These are phyloP conservation scores for Tiliacea aurago DNA, from an alignment of 2,888 invertebrate species.

Conservation along the genomic window DNA sequence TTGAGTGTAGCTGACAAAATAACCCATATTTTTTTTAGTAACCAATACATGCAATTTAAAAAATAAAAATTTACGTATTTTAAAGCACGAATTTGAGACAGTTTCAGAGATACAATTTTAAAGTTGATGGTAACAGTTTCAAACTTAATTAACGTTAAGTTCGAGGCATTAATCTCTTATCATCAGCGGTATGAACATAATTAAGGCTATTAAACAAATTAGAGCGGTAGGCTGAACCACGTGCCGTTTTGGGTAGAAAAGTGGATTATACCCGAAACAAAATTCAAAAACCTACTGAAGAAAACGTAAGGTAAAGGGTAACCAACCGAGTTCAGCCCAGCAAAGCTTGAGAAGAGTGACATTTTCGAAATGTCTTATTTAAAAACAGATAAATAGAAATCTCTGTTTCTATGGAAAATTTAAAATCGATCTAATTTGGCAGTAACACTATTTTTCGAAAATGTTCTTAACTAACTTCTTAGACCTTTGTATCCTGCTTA, in stretches of 20 bases:
- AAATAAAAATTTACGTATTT: background rate
- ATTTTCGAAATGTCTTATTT: no score
- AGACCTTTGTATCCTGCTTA: no score
- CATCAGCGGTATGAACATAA: slow-evolving; percentile 50
- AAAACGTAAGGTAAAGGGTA: background rate
- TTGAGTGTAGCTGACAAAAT: no score
- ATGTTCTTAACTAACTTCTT: no score
- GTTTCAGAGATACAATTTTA: background rate
- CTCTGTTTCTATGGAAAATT: no score
- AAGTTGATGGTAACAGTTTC: slow-evolving; percentile 35
- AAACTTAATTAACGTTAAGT: slow-evolving; percentile 53
- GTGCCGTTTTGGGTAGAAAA: slow-evolving; percentile 8
- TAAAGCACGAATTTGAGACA: background rate
- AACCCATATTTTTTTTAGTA: background rate
- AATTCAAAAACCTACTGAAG: background rate
- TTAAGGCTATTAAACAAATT: slow-evolving; percentile 44
- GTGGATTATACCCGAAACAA: background rate
- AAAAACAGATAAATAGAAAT: no score
- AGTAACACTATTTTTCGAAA: no score
- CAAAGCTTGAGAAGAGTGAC: no score
- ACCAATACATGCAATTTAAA: no score
- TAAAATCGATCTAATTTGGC: no score
- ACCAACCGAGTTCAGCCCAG: no score
- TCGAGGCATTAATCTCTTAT: slow-evolving; percentile 45
- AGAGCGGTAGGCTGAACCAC: slow-evolving; percentile 25